Evolutionary conservation across 1,140 invertebrate genomes (phyloP), one percentile per base, ranked within the genome.

Genomic region (Trachymyrmex septentrionalis): DNA sequence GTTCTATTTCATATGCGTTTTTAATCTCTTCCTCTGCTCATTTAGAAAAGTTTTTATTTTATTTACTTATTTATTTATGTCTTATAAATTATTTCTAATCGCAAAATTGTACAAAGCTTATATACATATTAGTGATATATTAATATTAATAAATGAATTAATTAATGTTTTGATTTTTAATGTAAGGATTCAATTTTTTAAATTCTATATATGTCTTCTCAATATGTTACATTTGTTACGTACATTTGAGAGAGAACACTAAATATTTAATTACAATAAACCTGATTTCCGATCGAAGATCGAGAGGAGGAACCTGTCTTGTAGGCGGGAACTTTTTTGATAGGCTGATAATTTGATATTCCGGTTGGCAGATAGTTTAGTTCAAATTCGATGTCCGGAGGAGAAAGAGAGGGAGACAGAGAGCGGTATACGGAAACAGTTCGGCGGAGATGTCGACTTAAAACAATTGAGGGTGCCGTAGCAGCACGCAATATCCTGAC

Each of bases 401-500:
- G 63, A 67, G 19, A 57, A 50, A 77, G 38, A 66, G 27, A 57
- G 48, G 48, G 24, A 64, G 21, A 76, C 0, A 21, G n/a, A 66
- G 48, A 63, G 34, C 71, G 85, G 89, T 84, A 87, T 77, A 84
- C 78, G 87, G 88, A 82, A 87, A 91, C 88, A 66, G 86, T 89
- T 90, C 91, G 91, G 90, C 93, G 93, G 93, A 94, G 94, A 95
- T 94, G 94, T 94, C 94, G 94, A 94, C 93, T 94, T 95, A 95
- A 95, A 95, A 95, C 94, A 95, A 95, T 95, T 95, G 94, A 92
- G 91, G 89, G 86, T 55, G 48, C 48, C 88, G 90, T 90, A 93
- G 92, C 90, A 91, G 93, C 94, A 94, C 94, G 94, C 94, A 95
- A 95, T 95, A 95, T 95, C 95, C 95, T 95, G 95, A 94, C 93